phyloP scores from a whole-genome alignment of 2,797 vertebrate species.

The Serranus cabrilla region DNA sequence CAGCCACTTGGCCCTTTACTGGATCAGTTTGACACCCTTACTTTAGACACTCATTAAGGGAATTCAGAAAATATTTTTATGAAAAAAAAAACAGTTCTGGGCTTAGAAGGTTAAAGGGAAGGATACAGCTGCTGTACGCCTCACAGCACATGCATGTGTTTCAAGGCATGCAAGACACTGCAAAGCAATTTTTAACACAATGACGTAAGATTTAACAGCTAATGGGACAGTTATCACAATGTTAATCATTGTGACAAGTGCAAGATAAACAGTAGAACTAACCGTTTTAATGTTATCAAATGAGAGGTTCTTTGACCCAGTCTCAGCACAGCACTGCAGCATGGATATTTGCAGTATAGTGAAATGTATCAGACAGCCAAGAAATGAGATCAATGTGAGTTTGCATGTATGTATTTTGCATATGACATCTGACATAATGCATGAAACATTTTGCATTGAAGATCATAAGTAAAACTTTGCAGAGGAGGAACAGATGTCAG shows the following conservation, averaged over 20 bases:
- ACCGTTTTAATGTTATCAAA: not conserved
- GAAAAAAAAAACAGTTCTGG: too few relatives aligned
- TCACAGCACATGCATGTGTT: not conserved
- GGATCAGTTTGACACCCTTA: too few relatives aligned
- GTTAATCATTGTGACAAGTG: not conserved
- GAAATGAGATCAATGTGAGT: not conserved
- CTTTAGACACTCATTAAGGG: too few relatives aligned
- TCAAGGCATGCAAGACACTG: not conserved
- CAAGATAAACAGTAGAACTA: not conserved
- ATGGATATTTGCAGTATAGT: not conserved
- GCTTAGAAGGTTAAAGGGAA: too few relatives aligned
- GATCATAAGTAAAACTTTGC: not conserved
- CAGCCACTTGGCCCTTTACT: too few relatives aligned
- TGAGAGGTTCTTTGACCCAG: not conserved
- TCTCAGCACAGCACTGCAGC: not conserved
- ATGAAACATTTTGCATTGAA: not conserved
- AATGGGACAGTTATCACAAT: not conserved
- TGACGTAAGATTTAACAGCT: not conserved
- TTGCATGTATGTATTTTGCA: too few relatives aligned
- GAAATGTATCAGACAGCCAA: too few relatives aligned
- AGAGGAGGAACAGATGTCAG: not conserved
- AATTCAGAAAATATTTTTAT: too few relatives aligned
- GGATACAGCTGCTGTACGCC: too few relatives aligned
- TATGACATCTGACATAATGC: too few relatives aligned
- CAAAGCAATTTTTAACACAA: not conserved